phyloP scores from a whole-genome alignment of 2,797 vertebrate genomes.

The Mionectes olivaceus region DNA sequence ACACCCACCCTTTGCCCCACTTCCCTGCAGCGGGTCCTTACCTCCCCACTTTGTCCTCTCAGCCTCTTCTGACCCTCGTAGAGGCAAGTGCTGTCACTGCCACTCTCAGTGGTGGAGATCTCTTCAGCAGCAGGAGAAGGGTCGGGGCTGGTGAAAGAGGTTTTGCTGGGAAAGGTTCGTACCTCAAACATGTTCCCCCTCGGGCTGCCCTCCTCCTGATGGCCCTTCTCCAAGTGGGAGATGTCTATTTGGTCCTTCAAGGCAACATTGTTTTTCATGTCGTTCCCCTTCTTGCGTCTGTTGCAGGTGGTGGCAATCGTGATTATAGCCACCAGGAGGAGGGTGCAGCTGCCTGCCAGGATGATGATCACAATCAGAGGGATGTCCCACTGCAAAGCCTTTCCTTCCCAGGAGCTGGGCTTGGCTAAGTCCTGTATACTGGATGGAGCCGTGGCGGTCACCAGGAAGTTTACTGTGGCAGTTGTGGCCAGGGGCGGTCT shows the following conservation, averaged over 20 bases:
- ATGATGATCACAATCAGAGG: conserved; percentile 92
- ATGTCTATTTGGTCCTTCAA: conserved; percentile 85
- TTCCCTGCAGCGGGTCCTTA: conserved; percentile 50
- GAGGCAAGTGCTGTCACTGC: conserved; percentile 79
- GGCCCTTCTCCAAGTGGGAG: conserved; percentile 84
- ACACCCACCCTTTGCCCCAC: background rate
- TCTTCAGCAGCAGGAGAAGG: conserved; percentile 82
- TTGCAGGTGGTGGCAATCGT: conserved; percentile 94
- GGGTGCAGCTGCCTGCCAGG: conserved; percentile 92
- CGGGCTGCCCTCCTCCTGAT: conserved; percentile 83
- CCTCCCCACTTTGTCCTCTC: conserved; percentile 87
- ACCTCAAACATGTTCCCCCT: conserved; percentile 87
- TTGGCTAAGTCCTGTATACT: conserved; percentile 80
- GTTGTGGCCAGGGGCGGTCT: conserved; percentile 87
- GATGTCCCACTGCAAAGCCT: conserved; percentile 87
- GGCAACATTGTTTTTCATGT: conserved; percentile 75
- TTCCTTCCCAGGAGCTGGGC: conserved; percentile 79
- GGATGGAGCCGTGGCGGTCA: conserved; percentile 83
- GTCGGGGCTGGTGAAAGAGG: conserved; percentile 81
- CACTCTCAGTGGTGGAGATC: conserved; percentile 80
- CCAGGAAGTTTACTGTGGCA: conserved; percentile 86
- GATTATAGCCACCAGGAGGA: conserved; percentile 92
- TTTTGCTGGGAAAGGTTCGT: conserved; percentile 87
- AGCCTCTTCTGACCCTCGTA: conserved; percentile 89
- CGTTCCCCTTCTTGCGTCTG: conserved; percentile 83